A percentile compares a stretch with the other conserved stretches of the same genome.
These are phyloP conservation scores for Plebejus anna DNA, from an alignment of 2,888 invertebrate genomes.

Conservation along the genomic window DNA sequence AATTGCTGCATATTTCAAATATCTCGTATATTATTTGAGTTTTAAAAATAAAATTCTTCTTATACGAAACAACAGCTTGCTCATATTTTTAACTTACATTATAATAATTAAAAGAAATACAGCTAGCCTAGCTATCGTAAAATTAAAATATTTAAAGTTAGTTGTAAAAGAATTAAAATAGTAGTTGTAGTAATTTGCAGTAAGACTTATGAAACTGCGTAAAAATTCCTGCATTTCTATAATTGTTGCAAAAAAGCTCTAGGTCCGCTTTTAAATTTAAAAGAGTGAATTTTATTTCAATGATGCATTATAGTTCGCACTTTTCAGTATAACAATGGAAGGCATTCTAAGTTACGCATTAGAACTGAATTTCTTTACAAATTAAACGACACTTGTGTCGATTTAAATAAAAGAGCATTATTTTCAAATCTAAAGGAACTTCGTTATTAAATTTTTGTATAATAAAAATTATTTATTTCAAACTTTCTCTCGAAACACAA, in stretches of 20 bases:
- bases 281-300: neutral
- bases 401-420: neutral
- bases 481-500: neutral
- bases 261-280: neutral
- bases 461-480: neutral
- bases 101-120: neutral
- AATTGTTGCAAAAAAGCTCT: neutral
- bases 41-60: neutral
- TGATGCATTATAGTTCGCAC: neutral
- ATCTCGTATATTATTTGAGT: neutral
- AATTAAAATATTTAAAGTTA: neutral
- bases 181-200: neutral
- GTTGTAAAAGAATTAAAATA: neutral
- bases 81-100: neutral
- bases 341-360: neutral
- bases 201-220: neutral
- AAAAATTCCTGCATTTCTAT: neutral
- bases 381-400: neutral
- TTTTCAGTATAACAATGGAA: neutral
- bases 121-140: neutral
- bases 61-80: neutral
- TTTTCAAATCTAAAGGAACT: neutral
- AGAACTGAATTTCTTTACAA: neutral
- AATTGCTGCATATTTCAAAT: conserved; percentile 8
- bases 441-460: neutral